phyloP scores from a whole-genome alignment of 2,888 invertebrate species.

The Thera obeliscata region DNA sequence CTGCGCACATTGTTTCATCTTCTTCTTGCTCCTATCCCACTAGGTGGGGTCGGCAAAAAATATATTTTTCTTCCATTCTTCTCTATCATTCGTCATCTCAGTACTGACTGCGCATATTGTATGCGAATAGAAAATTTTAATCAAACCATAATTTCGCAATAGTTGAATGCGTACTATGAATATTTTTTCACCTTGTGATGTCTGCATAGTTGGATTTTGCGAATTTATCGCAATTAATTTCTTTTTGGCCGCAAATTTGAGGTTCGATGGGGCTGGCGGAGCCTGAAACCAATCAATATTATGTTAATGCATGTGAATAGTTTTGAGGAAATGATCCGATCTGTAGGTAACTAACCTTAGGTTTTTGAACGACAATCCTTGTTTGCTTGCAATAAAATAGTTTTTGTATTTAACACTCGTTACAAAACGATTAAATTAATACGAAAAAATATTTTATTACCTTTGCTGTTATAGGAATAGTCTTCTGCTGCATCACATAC shows the following conservation, averaged over 20 bases:
- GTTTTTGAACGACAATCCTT: slow-evolving; percentile 40
- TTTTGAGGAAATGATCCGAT: background rate
- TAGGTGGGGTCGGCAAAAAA: no score
- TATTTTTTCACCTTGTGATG: slow-evolving; percentile 6
- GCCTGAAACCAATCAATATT: slow-evolving; percentile 56
- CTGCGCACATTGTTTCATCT: no score
- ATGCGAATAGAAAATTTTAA: no score
- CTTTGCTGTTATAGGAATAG: slow-evolving; percentile 62
- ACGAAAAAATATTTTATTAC: slow-evolving; percentile 34
- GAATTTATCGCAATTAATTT: slow-evolving; percentile 84
- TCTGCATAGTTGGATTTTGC: slow-evolving; percentile 86
- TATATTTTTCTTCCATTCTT: no score
- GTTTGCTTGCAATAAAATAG: slow-evolving; percentile 24
- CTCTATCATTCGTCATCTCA: no score
- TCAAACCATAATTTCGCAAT: background rate
- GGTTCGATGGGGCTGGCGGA: slow-evolving; percentile 69
- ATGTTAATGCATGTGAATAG: background rate
- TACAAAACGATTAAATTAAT: background rate
- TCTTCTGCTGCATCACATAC: slow-evolving; percentile 70
- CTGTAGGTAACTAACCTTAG: slow-evolving; percentile 1
- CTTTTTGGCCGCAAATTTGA: slow-evolving; percentile 65
- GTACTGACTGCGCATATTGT: no score
- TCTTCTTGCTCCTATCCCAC: no score
- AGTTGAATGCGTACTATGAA: background rate
- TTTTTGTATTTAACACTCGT: background rate